phyloP scores from a whole-genome alignment of 2,888 invertebrate species.

The Pasiphila rectangulata region DNA sequence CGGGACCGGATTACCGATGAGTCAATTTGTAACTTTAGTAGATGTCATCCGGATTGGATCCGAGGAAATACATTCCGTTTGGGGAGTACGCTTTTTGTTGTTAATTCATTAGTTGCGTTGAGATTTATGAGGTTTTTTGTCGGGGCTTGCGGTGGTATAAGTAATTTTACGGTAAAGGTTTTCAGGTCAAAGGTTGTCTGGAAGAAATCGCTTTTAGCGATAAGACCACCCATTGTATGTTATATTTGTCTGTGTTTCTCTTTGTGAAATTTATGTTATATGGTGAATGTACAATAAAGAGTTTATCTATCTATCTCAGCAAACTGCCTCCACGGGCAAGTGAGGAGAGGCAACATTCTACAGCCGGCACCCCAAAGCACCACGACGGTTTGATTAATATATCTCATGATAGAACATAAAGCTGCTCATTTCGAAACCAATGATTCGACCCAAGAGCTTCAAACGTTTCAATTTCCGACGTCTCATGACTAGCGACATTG shows the following conservation, averaged over 20 bases:
- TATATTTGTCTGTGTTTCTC: too few species aligned
- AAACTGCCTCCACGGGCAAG: too few species aligned
- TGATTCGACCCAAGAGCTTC: background rate
- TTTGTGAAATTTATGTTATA: too few species aligned
- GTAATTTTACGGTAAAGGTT: background rate
- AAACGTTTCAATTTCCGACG: conserved; percentile 1
- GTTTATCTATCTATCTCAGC: too few species aligned
- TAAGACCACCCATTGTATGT: too few species aligned
- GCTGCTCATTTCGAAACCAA: background rate
- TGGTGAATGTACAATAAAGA: too few species aligned
- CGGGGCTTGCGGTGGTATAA: background rate
- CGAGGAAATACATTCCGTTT: too few species aligned
- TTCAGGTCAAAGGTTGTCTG: background rate
- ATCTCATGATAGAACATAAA: too few species aligned
- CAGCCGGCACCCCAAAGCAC: too few species aligned
- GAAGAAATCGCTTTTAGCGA: too few species aligned
- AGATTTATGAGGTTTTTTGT: conserved; percentile 1
- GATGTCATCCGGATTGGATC: conserved; percentile 14
- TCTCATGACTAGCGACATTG: background rate
- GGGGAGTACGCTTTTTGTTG: conserved; percentile 16
- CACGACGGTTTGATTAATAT: too few species aligned
- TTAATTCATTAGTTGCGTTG: conserved; percentile 15
- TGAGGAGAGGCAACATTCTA: too few species aligned
- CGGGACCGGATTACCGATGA: conserved; percentile 18
- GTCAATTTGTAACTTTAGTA: conserved; percentile 32